Base-by-base conservation (phyloP, 1,140 invertebrate genomes). In the Ostrea denselamellosa region DNA sequence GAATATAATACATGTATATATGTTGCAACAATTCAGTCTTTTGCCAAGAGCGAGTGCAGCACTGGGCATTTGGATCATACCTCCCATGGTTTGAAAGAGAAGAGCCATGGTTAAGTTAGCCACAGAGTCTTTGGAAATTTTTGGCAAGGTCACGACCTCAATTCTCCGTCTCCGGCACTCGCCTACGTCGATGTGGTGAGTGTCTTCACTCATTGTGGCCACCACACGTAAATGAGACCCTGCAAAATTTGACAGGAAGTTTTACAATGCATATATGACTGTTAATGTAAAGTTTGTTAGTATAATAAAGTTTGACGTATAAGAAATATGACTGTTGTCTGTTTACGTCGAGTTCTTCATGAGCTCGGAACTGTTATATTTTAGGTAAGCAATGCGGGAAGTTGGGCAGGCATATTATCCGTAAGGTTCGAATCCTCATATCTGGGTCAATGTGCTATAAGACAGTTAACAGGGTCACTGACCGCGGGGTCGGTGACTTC, bases 131-230 rank as follows among this genome's bases (percentile, higher is more conserved):
- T 98, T 98, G 8, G 99, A 95, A 17, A 98, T 97, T 92, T 97
- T 96, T 3, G 98, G 98, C 7, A 98, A 99, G 91, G 97, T 98
- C 0, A 98, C 98, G 71, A 96, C 94, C 56, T 90, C 62, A 19
- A 96, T 94, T 52, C 90, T 92, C 65, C 93, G 90, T 85, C 90
- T 90, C 65, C 94, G 93, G 90, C 95, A 96, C 88, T 94, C 95
- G n/a, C 93, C 90, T 7, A 95, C 86, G 81, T 96, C 95, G 65
- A 96, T 95, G 88, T 96, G 95, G 53, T 96, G 94, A 85, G 93
- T 95, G 0, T 97, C 98, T 12, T 98, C 98, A 0, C 98, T 98
- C 95, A 98, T 97, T 0, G 98, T 98, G 0, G 96, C 96, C 28
- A 99, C 96, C 0, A 98, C 97, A 95, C 97, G 97, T 58, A 99